Base-by-base conservation (phyloP, 2,888 invertebrate species). In the Mylabris sibirica region DNA sequence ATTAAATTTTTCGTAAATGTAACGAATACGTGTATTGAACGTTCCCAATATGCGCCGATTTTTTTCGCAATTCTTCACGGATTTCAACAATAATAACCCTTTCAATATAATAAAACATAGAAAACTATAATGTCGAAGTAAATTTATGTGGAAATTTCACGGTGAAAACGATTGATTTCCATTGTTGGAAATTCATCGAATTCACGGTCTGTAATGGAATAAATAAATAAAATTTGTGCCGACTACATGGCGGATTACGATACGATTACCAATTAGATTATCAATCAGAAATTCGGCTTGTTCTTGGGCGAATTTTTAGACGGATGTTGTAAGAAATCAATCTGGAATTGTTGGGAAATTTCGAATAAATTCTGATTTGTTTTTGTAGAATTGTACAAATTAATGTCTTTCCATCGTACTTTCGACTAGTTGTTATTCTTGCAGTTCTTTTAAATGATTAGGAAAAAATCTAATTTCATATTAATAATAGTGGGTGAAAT, bases 1-100 rank as follows among this genome's bases (percentile, higher is more conserved):
- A 80, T 79, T 79, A 77, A 79, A 74, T 78, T 76, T 76, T 68
- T 17, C 66, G 38, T 67, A 69, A 75, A 75, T 74, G 71, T 73
- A 65, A 70, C 78, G 75, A 79, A 79, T 80, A 17, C 12, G 3
- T 17, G 1, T 17, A 34, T 4, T 1, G 4, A 44, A 44, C 17
- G n/a, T 44, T 1, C 17, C 41, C 41, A 44, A 44, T 44, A 44
- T 44, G n/a, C 6, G 17, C n/a, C 41, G 17, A 20, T 1, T 34
- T 26, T 59, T 59, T 34, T 60, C n/a, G 14, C 30, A 20, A 41
- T 61, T 61, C 22, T 34, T 20, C 24, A 38, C 14, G 41, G 61
- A 41, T 61, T 24, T 62, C 24, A 20, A 11, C 17, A 30, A 17
- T 60, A 44, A 35, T 60, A 44, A 35, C 62, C 62, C 62, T 24